These are phyloP conservation scores for Eueides isabella DNA, from an alignment of 1,140 invertebrate species.

Conservation along the genomic window DNA sequence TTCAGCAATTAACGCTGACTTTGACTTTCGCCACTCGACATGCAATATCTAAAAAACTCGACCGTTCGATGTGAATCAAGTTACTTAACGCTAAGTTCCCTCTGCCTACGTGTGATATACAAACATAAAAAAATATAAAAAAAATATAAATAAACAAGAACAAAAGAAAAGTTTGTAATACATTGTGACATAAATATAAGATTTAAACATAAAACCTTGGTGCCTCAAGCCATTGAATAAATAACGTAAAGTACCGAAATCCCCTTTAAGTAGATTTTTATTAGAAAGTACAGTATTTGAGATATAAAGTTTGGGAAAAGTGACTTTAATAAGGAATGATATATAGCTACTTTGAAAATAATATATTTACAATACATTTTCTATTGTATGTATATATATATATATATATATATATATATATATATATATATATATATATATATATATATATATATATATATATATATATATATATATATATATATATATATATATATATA, in stretches of 20 bases:
- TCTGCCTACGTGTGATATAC: too few species aligned
- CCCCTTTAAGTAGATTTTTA: constrained; percentile 10
- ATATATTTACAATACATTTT: constrained; percentile 4
- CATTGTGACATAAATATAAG: constrained; percentile 8
- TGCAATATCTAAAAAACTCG: too few species aligned
- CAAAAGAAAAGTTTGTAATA: not conserved
- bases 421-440: not conserved
- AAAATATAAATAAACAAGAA: not conserved
- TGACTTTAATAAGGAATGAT: not conserved
- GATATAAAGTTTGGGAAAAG: constrained; percentile 8
- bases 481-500: too few species aligned
- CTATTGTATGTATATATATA: not conserved
- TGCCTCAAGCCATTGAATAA: constrained; percentile 11
- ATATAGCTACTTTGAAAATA: not conserved
- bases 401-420: not conserved
- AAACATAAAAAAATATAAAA: not conserved
- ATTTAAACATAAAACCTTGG: constrained; percentile 3
- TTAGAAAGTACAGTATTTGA: constrained; percentile 6
- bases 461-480: too few species aligned
- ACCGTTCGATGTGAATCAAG: too few species aligned
- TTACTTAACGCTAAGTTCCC: too few species aligned
- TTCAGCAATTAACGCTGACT: too few species aligned
- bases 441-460: too few species aligned
- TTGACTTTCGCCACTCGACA: too few species aligned
- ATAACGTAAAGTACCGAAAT: constrained; percentile 1